phyloP scores from a whole-genome alignment of 2,797 vertebrate species.

The Cercopithecus petaurista region DNA sequence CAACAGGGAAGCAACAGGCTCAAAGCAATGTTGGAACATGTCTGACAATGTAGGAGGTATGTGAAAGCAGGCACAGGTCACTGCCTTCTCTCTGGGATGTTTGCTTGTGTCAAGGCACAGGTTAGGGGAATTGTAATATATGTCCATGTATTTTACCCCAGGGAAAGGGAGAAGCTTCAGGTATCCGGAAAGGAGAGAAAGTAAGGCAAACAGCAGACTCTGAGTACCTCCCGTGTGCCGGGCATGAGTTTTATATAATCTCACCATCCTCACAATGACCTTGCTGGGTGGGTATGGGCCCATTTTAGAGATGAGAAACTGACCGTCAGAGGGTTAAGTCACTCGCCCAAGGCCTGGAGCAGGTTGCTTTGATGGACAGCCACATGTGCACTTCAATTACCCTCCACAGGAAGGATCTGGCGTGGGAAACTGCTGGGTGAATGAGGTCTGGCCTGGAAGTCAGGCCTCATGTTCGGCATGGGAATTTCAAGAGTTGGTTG shows the following conservation, averaged over 20 bases:
- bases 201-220: not conserved
- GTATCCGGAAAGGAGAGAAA: not conserved
- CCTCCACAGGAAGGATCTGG: not conserved
- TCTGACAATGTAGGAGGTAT: not conserved
- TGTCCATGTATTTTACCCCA: not conserved
- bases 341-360: not conserved
- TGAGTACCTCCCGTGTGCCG: not conserved
- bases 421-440: not conserved
- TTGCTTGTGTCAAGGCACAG: not conserved
- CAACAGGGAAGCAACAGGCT: not conserved
- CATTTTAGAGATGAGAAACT: slow-evolving; percentile 7
- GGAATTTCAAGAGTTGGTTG: not conserved
- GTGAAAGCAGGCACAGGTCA: not conserved
- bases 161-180: not conserved
- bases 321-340: not conserved
- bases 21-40: not conserved
- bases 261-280: not conserved
- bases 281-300: not conserved
- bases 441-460: not conserved
- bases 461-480: not conserved
- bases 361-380: not conserved
- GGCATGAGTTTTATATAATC: not conserved
- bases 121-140: not conserved
- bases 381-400: too few relatives aligned
- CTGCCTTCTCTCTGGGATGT: not conserved